Base-by-base conservation (phyloP, 2,797 vertebrate genomes). In the Dallia pectoralis region DNA sequence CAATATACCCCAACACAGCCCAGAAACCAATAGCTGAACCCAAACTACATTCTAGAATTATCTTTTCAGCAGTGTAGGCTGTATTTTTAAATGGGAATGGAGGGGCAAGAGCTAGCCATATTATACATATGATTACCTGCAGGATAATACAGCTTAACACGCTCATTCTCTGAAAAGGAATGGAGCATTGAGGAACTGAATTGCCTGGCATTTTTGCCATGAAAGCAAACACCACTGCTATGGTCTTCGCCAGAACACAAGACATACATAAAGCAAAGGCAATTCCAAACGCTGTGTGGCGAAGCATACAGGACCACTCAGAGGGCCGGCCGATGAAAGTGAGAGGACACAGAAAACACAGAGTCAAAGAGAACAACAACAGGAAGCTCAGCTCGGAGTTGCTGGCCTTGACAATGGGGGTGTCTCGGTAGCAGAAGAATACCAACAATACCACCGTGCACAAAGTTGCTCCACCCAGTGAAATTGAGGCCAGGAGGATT, bases 1-100 rank as follows among this genome's bases (percentile, higher is more conserved):
- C 91, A 1, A 93, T 90, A 69, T 93, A 93, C 11, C 91, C 92
- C 4, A 93, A 66, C 11, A 93, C 91, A 71, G 90, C 81, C 90
- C 91, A 93, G 83, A 92, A 93, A 0, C 89, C 90, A 8, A 89
- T 5, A 72, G 83, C 22, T 73, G 93, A 92, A 1, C 92, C 91
- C 4, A 92, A 56, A 0, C 86, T 85, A 79, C 93, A 94, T 71
- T 94, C 92, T 0, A 94, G 77, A 53, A 93, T 91, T 0, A 94
- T 91, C 65, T 74, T 93, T 0, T 92, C 89, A 16, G 88, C 89
- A 63, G 88, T 91, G 15, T 86, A 78, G 2, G 75, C 69, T 49
- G 79, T 87, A 59, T 93, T 93, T 80, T 86, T 92, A 6, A 83
- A 77, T 0, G 92, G 90, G 68, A 88, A 91, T 0, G 93, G 93